phyloP scores from a whole-genome alignment of 92 coral and sea anemone genomes.

The Porites divaricata region DNA sequence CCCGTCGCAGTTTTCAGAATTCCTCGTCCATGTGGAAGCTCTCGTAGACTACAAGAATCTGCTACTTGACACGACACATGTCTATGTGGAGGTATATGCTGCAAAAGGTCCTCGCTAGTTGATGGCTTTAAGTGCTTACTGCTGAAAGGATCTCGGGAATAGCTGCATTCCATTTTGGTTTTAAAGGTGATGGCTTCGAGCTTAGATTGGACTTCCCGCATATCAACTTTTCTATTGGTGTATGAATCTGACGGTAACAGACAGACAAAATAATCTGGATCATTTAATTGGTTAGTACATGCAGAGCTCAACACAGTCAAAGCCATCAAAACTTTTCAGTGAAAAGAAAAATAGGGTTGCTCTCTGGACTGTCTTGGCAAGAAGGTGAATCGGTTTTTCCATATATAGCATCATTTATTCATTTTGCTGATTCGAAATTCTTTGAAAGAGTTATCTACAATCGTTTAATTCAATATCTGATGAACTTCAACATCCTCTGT shows the following conservation, averaged over 20 bases:
- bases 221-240: neutral
- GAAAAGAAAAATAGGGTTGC: too few relatives aligned
- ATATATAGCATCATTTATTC: too few relatives aligned
- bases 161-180: conserved; percentile 9
- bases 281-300: too few relatives aligned
- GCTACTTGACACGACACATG: neutral
- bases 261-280: too few relatives aligned
- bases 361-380: too few relatives aligned
- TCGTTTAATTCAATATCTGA: too few relatives aligned
- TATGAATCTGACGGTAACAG: neutral
- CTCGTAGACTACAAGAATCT: neutral
- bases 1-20: conserved; percentile 43
- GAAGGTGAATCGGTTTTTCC: too few relatives aligned
- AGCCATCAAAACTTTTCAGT: too few relatives aligned
- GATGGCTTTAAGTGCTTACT: neutral
- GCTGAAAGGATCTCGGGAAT: conserved; percentile 21
- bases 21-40: conserved; percentile 67
- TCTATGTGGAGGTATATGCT: neutral
- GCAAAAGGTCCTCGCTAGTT: conserved; percentile 21
- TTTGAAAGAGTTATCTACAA: too few relatives aligned
- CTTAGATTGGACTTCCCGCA: conserved; percentile 12
- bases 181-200: conserved; percentile 7
- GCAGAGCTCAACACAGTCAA: too few relatives aligned
- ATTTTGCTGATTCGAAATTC: too few relatives aligned
- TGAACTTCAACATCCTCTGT: too few relatives aligned